Base-by-base conservation (phyloP, 2,888 invertebrate species). In the Amblyjoppa fuscipennis region DNA sequence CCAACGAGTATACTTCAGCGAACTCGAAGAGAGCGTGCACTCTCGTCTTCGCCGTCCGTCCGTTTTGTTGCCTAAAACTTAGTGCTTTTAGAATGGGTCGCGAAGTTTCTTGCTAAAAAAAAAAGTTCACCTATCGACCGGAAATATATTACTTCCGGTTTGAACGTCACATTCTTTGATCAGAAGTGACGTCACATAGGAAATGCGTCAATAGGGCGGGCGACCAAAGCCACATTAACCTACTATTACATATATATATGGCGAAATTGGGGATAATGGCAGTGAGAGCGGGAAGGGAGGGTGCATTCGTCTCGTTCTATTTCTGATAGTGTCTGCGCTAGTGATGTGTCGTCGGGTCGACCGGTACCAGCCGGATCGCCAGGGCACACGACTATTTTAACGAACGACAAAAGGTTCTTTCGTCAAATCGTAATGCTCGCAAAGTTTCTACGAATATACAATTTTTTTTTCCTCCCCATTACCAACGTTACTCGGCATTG, bases 361-460 rank as follows among this genome's bases (percentile, higher is more conserved):
- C 13, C 51, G 84, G 84, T 84, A 81, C 81, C 84, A 77, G 68
- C 59, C 51, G 38, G 71, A 81, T 61, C 81, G 71, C 49, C 45
- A 59, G 70, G 69, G 38, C 53, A 20, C 59, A 49, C 69, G 53
- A 73, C 28, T 38, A 28, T 38, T 16, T 68, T 79, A 49, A 71
- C 38, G 38, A 76, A 61, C 25, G 13, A 49, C 73, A 4, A 66
- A 83, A 51, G 69, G 9, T 75, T 45, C 73, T 61, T 38, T 77
- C 73, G 49, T 66, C 59, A 53, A 76, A 49, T 66, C 25, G 64
- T 31, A 56, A 49, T 49, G 25, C 71, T 66, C 45, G 28, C 45
- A 53, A 61, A 64, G 34, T 80, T 38, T 45, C 25, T 38, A 9
- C 9, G 28, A 25, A 20, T 51, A 51, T 45, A 38, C 9, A 38